These are phyloP conservation scores for Drosophila yakuba DNA, from an alignment of 1,140 invertebrate genomes.

Conservation along the genomic window DNA sequence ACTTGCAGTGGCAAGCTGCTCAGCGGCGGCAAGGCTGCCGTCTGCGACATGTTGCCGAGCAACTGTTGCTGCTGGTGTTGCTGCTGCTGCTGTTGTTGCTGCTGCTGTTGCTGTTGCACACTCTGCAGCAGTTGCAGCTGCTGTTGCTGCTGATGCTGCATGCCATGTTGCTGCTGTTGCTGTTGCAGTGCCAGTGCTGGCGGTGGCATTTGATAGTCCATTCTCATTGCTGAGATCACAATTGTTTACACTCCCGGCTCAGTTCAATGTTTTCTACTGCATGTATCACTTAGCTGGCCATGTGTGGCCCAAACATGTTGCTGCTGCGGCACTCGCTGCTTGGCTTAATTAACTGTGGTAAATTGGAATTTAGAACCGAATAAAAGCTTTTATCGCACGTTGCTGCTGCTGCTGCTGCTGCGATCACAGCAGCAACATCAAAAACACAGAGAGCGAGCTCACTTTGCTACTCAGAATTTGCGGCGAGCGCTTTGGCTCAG, in stretches of 20 bases:
- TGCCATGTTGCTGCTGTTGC: slow-evolving; percentile 56
- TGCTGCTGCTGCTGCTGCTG: background rate
- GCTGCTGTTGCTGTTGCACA: slow-evolving; percentile 16
- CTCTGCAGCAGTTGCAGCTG: slow-evolving; percentile 65
- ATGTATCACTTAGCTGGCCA: slow-evolving; percentile 25
- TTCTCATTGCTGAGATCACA: slow-evolving; percentile 79
- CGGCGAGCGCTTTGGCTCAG: slow-evolving; percentile 25
- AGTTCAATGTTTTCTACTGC: slow-evolving; percentile 17
- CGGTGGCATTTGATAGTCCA: slow-evolving; percentile 86
- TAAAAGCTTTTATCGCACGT: slow-evolving; percentile 65
- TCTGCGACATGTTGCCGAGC: slow-evolving; percentile 72
- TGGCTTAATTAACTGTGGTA: slow-evolving; percentile 22
- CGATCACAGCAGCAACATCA: slow-evolving; percentile 32
- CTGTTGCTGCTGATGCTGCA: slow-evolving; percentile 58
- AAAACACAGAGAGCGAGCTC: slow-evolving; percentile 30
- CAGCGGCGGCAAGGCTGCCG: slow-evolving; percentile 71
- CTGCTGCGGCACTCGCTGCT: slow-evolving; percentile 34
- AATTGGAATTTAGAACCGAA: slow-evolving; percentile 42
- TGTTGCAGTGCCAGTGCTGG: slow-evolving; percentile 80
- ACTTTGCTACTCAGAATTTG: slow-evolving; percentile 13
- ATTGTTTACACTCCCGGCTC: slow-evolving; percentile 24
- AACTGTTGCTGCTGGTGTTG: slow-evolving; percentile 74
- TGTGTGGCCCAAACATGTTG: slow-evolving; percentile 22
- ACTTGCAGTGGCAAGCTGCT: slow-evolving; percentile 80
- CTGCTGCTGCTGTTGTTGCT: slow-evolving; percentile 69